Evolutionary conservation across 1,140 invertebrate species (phyloP), one percentile per base, ranked within the genome.

Genomic region (Steinernema feltiae): DNA sequence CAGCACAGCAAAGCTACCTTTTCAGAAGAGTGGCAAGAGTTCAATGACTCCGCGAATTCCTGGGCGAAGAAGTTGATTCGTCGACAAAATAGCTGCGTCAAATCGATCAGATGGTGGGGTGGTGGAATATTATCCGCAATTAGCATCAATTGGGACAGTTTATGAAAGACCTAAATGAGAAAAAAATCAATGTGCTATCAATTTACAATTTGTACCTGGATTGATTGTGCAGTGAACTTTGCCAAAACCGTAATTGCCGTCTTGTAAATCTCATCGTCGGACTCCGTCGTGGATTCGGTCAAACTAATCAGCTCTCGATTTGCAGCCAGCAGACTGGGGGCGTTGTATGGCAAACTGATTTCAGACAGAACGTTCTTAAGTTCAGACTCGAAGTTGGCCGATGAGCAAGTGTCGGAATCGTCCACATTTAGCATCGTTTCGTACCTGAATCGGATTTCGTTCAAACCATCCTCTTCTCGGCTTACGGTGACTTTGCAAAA

Each of bases 361-460:
- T 63, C 35, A n/a, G 48, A 70, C 24, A 82, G 30, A 27, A 46
- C 32, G 30, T 72, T 72, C 24, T 76, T 77, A 27, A 80, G 32
- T 32, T 81, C 79, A 21, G 77, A 48, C 18, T 70, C 76, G 71
- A 80, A 80, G 41, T 76, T 74, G 27, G 76, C 79, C 2, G 79
- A 77, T n/a, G 30, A 30, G 53, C 79, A 80, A 48, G 76, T 75
- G 41, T 79, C 81, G 1, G 81, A 79, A 69, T 80, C 79, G 31
- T 80, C 79, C 0, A 80, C 76, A 72, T 27, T n/a, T 7, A 81
- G 30, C 69, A 76, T 24, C n/a, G 81, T 73, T 2, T 81, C 79
- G 30, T 82, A 81, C 3, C 53, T 63, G 24, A 63, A 27, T n/a
- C 24, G 12, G 1, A 30, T n/a, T n/a, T n/a, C 30, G 1, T 78